Base-by-base conservation (phyloP, 2,888 invertebrate genomes). In the Drosophila seclusa region DNA sequence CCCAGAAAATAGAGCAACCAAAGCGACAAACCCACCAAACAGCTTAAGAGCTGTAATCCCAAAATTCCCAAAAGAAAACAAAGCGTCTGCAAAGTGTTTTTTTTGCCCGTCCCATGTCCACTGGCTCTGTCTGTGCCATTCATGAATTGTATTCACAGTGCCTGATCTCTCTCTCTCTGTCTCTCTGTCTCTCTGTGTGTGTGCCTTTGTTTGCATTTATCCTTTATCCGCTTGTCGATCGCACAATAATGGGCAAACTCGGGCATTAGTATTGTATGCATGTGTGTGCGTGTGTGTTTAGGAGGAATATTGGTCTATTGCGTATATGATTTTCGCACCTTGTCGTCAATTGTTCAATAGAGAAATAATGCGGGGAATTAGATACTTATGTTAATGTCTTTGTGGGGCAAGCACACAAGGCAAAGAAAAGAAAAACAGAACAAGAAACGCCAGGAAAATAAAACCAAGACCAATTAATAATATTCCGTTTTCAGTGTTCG, bases 41-140 rank as follows among this genome's bases (percentile, higher is more conserved):
- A 87, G 85, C 85, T 87, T 82, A 85, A 77, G 76, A 82, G 71
- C 79, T 87, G 76, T 87, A 87, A 87, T 87, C 87, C 81, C 66
- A 31, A 79, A 87, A 82, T 87, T 85, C 83, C 40, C 52, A 78
- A 82, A 80, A 82, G 68, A 69, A 16, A 24, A 45, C 87, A 82
- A 74, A 69, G n/a, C 63, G 74, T 71, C 76, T 78, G 74, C 68
- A 78, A 87, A 87, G 83, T 87, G 85, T 81, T 63, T 57, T 52
- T 60, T 67, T 31, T 38, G 49, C 6, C 48, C 52, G 18, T 38
- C 13, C 49, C 49, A 5, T n/a, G 49, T 61, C 49, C 54, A 53
- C 21, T 40, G 60, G 18, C 61, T 58, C 49, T 50, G 57, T 66
- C 63, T 60, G 63, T 45, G 40, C 36, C 84, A 85, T 85, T 85